Evolutionary conservation across 2,888 invertebrate genomes (phyloP), one percentile per base, ranked within the genome.

Genomic region (Tenthredo livida): DNA sequence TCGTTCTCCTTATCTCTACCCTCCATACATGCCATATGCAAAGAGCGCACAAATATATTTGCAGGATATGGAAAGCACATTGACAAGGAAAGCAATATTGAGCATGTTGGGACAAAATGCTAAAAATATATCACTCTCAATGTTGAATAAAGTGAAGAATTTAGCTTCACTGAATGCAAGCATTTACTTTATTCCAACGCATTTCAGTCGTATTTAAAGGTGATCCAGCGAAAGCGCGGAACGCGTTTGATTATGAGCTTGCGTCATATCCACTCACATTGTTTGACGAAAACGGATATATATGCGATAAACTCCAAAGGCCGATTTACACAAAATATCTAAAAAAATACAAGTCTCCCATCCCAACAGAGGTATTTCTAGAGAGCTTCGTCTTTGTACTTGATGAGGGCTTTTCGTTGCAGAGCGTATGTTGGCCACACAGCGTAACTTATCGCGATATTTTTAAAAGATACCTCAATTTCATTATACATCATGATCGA

Each of bases 11-110:
- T n/a, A n/a, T n/a, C n/a, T n/a, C n/a, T n/a, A n/a, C n/a, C n/a
- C n/a, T n/a, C n/a, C n/a, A n/a, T n/a, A n/a, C n/a, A n/a, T 88
- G 4, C 58, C 73, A 3, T 89, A 89, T 84, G 88, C 90, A 10
- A 90, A 89, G 87, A 88, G 87, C 77, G 87, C 87, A 6, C 89
- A n/a, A n/a, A 90, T 91, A 9, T 91, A 91, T 84, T 65, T 91
- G 37, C 37, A 37, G 4, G 37, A 37, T 37, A 37, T 37, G 4
- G 37, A n/a, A n/a, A n/a, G n/a, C n/a, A n/a, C n/a, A n/a, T n/a
- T n/a, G n/a, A n/a, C n/a, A n/a, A n/a, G n/a, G n/a, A n/a, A n/a
- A n/a, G n/a, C n/a, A n/a, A n/a, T n/a, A n/a, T n/a, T n/a, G n/a
- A n/a, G n/a, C n/a, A n/a, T n/a, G n/a, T n/a, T n/a, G n/a, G n/a